Evolutionary conservation across 2,888 invertebrate genomes (phyloP), one percentile per base, ranked within the genome.

Genomic region (Eristalinus sepulchralis): DNA sequence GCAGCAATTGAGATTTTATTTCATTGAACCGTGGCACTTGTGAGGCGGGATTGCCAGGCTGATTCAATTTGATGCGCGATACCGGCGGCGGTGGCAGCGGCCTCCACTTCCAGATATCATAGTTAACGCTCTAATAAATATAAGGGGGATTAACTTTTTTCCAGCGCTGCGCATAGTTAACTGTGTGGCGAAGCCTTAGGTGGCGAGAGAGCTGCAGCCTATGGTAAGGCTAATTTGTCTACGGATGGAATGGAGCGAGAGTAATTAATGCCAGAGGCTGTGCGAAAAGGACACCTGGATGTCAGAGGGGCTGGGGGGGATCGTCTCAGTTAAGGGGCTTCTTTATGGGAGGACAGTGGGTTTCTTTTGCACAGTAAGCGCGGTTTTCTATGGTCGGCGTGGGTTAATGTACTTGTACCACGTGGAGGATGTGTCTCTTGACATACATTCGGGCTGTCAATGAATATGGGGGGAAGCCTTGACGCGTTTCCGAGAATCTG

Each of bases 91-190:
- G 59, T 60, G 62, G 57, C 3, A 71, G 59, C 17, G 71, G 53
- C 71, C 71, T 71, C 36, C 31, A 59, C 13, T 13, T 31, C n/a
- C 3, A 20, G 11, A 11, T 17, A 17, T 17, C 70, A 71, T 77
- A 62, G 72, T 66, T 77, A 77, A 84, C 62, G 84, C 84, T 84
- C 71, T 34, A 76, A 67, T 76, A 84, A 84, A 67, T 76, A 67
- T 34, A 10, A 76, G 76, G 68, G 68, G 39, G 36, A 71, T 75
- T 75, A 64, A 67, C 8, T 33, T 31, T 63, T 10, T 63, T 34
- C 11, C n/a, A 17, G 47, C 17, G 47, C 17, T 27, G 47, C 17
- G 17, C 47, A 8, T 17, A 47, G 47, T 47, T 47, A 47, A 17
- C 47, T 47, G 47, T 17, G 17, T 47, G 17, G n/a, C 47, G 27